Conservation (phyloP, 2,113 vertebrate genomes). For the Taurulus bubalis region DNA sequence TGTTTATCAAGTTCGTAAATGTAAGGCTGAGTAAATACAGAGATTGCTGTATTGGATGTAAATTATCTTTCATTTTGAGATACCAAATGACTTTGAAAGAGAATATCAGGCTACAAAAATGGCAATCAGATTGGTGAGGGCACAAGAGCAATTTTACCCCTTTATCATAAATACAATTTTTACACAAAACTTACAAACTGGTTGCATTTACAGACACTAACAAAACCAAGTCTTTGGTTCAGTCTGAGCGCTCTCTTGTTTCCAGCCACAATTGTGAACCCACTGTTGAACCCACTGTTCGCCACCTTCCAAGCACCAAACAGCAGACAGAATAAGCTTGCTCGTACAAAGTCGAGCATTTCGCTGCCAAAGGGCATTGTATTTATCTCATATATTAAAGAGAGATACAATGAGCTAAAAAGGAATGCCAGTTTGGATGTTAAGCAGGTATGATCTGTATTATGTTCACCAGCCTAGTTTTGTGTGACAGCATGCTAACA, state of each 20-base stretch:
- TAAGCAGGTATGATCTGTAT: not conserved
- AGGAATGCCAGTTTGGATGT: too few species aligned
- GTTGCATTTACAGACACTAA: not conserved
- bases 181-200: not conserved
- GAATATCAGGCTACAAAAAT: slow-evolving; percentile 11
- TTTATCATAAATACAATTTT: slow-evolving; percentile 27
- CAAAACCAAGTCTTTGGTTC: not conserved
- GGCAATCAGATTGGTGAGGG: not conserved
- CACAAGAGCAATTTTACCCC: not conserved
- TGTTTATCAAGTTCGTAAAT: slow-evolving; percentile 52
- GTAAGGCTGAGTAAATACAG: slow-evolving; percentile 47
- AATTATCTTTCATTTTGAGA: slow-evolving; percentile 45
- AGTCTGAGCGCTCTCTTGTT: not conserved
- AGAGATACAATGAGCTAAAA: not conserved
- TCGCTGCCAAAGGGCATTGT: not conserved
- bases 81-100: slow-evolving; percentile 35
- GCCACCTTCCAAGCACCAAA: not conserved
- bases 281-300: not conserved
- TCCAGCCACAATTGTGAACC: not conserved
- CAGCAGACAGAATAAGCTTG: not conserved
- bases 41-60: slow-evolving; percentile 29
- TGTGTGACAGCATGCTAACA: not conserved
- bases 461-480: not conserved
- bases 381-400: not conserved
- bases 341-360: not conserved